Conservation (phyloP, 2,888 invertebrate genomes). For the Dugesia japonica region DNA sequence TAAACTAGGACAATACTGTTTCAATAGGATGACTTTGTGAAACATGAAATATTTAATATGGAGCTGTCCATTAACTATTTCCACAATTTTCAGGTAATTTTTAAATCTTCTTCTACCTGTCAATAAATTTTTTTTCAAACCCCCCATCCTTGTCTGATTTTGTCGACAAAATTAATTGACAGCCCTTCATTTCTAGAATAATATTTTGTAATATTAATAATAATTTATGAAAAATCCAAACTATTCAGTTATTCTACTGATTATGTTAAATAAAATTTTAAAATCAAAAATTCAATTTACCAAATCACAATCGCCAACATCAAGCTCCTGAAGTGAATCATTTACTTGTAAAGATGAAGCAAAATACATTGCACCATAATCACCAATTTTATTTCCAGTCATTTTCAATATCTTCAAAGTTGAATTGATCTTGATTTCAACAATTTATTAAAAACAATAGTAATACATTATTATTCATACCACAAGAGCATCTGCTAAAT, state of each 20-base stretch:
- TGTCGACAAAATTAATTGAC: too few relatives aligned
- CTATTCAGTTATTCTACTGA: background rate
- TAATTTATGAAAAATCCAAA: background rate
- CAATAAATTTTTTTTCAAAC: too few relatives aligned
- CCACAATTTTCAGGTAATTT: too few relatives aligned
- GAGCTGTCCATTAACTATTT: too few relatives aligned
- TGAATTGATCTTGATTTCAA: constrained; percentile 39
- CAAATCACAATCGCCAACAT: constrained; percentile 44
- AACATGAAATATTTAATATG: too few relatives aligned
- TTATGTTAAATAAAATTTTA: too few relatives aligned
- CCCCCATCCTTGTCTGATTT: too few relatives aligned
- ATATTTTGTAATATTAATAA: too few relatives aligned
- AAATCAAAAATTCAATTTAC: background rate
- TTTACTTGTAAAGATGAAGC: constrained; percentile 47
- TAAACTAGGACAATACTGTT: too few relatives aligned
- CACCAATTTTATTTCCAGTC: constrained; percentile 46
- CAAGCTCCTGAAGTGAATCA: constrained; percentile 41
- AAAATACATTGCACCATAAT: constrained; percentile 46
- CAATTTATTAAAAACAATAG: background rate
- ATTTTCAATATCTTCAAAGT: constrained; percentile 40
- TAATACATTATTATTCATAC: background rate
- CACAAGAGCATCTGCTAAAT: constrained; percentile 41
- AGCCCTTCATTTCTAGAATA: too few relatives aligned
- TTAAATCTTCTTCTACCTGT: too few relatives aligned
- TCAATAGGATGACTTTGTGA: too few relatives aligned